Evolutionary conservation across 2,797 vertebrate genomes (phyloP).

Genomic region (Nannoperca australis): DNA sequence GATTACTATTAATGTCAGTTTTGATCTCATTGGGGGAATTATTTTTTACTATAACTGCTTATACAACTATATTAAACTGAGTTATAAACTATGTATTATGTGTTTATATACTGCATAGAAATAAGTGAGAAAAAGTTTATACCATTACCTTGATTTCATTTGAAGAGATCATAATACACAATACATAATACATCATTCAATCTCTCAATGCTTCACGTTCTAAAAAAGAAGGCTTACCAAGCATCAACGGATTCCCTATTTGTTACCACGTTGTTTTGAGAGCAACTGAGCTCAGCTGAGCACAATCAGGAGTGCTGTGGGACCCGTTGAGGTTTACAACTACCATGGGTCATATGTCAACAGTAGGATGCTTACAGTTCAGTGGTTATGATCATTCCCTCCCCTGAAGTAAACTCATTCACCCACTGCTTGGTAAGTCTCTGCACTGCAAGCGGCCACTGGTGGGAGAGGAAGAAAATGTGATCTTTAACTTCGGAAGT

Average conservation of each 20-base stretch:
- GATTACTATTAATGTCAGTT: too few relatives aligned
- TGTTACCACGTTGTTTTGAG: slow-evolving; percentile 64
- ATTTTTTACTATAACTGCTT: neutral
- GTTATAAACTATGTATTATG: neutral
- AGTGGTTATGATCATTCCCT: slow-evolving; percentile 76
- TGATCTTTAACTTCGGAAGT: slow-evolving; percentile 65
- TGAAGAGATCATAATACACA: neutral
- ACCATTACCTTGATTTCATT: neutral
- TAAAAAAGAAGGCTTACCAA: slow-evolving; percentile 38
- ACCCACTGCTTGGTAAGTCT: slow-evolving; percentile 66
- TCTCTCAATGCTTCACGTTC: slow-evolving; percentile 14
- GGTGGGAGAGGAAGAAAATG: slow-evolving; percentile 69
- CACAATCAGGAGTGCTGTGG: slow-evolving; percentile 65
- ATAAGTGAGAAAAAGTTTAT: neutral
- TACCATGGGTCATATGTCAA: slow-evolving; percentile 75
- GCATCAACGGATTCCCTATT: slow-evolving; percentile 61
- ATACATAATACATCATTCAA: slow-evolving; percentile 18
- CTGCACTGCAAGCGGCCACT: slow-evolving; percentile 49
- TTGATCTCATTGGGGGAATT: neutral
- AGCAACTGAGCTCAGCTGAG: slow-evolving; percentile 63
- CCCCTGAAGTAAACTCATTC: slow-evolving; percentile 72
- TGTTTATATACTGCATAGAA: neutral
- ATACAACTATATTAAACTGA: neutral
- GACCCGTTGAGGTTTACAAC: slow-evolving; percentile 75
- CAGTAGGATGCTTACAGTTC: slow-evolving; percentile 79